Percentiles rank a stretch among this genome's conserved stretches.
Evolutionary conservation across 2,797 vertebrate species (phyloP).

Genomic region (Eleutherodactylus coqui): DNA sequence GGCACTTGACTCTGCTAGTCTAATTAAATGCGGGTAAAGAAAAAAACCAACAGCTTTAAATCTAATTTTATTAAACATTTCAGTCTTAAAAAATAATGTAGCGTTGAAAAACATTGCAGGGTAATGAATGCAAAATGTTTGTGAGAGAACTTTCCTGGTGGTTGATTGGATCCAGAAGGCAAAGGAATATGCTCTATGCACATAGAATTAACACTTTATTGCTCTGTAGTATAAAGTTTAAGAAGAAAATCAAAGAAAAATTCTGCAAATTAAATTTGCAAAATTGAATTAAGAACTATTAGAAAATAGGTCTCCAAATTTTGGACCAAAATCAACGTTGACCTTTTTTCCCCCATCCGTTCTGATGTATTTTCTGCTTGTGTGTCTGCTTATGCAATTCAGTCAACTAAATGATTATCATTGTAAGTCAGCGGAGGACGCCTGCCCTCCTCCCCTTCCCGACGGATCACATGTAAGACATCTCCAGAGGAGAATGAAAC

Average conservation of each 20-base stretch:
- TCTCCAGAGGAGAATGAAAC: not conserved
- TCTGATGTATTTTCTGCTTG: not conserved
- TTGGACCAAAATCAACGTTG: not conserved
- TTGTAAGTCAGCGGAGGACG: not conserved
- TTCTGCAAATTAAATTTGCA: not conserved
- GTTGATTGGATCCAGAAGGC: conserved; percentile 46
- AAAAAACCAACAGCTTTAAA: conserved; percentile 44
- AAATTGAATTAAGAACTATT: not conserved
- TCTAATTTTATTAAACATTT: conserved; percentile 60
- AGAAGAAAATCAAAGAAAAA: not conserved
- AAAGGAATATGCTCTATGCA: not conserved
- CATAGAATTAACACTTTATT: conserved; percentile 30
- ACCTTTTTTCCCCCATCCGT: not conserved
- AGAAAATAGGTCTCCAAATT: not conserved
- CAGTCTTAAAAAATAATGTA: conserved; percentile 58
- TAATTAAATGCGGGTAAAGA: conserved; percentile 68
- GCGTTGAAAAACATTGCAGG: conserved; percentile 46
- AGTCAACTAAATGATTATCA: not conserved
- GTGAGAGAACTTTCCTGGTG: conserved; percentile 35
- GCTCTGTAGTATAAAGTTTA: not conserved
- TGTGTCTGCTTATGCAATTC: not conserved
- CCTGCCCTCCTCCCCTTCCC: not conserved
- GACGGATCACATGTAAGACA: conserved; percentile 25
- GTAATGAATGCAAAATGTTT: conserved; percentile 58
- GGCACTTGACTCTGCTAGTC: conserved; percentile 69